These are phyloP conservation scores for Psittacula cyanocephala DNA, from an alignment of 2,113 vertebrate species.

Conservation along the genomic window DNA sequence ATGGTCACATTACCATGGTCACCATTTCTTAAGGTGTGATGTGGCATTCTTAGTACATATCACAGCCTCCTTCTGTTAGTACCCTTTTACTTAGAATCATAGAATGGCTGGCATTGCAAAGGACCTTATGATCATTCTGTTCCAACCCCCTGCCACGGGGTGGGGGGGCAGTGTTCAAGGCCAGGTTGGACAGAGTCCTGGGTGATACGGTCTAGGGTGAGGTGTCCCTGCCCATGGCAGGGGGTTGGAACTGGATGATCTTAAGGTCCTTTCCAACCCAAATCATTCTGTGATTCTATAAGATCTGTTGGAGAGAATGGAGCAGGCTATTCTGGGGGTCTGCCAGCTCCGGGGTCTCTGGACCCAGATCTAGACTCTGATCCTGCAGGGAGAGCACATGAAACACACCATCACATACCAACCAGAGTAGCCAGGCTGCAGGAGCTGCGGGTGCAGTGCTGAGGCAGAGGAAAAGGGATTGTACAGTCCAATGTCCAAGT, in stretches of 20 bases:
- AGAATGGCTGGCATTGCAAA: not conserved
- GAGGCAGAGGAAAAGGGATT: not conserved
- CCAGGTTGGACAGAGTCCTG: too few species aligned
- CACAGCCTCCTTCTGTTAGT: not conserved
- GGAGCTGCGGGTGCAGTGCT: rapidly evolving
- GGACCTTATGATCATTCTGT: not conserved
- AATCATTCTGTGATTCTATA: not conserved
- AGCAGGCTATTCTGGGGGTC: not conserved
- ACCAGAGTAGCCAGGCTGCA: not conserved
- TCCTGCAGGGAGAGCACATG: not conserved
- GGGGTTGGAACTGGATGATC: not conserved
- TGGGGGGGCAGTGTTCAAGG: too few species aligned
- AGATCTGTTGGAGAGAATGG: not conserved
- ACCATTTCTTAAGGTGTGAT: not conserved
- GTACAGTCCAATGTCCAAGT: not conserved
- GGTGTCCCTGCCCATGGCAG: not conserved
- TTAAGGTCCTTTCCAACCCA: not conserved
- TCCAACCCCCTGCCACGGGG: not conserved
- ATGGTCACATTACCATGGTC: not conserved
- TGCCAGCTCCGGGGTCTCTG: not conserved
- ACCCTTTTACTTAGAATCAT: not conserved
- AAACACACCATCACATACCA: not conserved
- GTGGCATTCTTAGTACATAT: not conserved
- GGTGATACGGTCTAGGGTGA: too few species aligned
- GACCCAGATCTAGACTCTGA: not conserved